These are phyloP conservation scores for Contarinia nasturtii DNA, from an alignment of 1,140 invertebrate genomes.

Conservation along the genomic window DNA sequence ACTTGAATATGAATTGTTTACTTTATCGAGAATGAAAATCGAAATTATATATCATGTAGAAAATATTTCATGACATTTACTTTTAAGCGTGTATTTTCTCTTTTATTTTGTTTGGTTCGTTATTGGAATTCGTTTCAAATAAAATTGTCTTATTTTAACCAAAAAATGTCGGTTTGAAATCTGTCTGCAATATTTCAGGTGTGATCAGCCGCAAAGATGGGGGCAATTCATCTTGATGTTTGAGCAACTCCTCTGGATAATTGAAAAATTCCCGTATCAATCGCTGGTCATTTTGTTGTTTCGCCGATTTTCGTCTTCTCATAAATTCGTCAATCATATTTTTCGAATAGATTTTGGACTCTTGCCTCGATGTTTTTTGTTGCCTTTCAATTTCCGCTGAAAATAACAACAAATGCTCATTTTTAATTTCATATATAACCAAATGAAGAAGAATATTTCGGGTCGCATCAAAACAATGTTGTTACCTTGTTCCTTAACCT, in stretches of 20 bases:
- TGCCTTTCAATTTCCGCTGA: neutral
- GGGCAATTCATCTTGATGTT: neutral
- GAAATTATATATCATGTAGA: too few relatives aligned
- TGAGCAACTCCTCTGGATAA: neutral
- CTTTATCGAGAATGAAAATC: too few relatives aligned
- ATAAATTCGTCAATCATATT: neutral
- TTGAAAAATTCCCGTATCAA: neutral
- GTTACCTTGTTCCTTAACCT: neutral
- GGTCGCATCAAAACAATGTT: neutral
- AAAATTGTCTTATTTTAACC: neutral
- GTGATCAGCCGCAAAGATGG: neutral
- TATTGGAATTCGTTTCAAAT: neutral
- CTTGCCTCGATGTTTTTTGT: neutral
- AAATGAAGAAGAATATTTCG: too few relatives aligned
- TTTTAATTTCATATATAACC: too few relatives aligned
- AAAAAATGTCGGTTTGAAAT: neutral
- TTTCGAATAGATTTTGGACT: neutral
- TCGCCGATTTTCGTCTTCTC: constrained; percentile 3
- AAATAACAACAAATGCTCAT: too few relatives aligned
- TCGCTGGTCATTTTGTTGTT: too few relatives aligned
- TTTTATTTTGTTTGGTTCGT: neutral
- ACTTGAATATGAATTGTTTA: too few relatives aligned
- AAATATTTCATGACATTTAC: neutral
- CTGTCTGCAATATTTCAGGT: neutral
- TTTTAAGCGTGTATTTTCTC: neutral